Percentiles rank a stretch among this genome's conserved stretches.
phyloP scores from a whole-genome alignment of 2,113 vertebrate genomes.

The Myiopsitta monachus region DNA sequence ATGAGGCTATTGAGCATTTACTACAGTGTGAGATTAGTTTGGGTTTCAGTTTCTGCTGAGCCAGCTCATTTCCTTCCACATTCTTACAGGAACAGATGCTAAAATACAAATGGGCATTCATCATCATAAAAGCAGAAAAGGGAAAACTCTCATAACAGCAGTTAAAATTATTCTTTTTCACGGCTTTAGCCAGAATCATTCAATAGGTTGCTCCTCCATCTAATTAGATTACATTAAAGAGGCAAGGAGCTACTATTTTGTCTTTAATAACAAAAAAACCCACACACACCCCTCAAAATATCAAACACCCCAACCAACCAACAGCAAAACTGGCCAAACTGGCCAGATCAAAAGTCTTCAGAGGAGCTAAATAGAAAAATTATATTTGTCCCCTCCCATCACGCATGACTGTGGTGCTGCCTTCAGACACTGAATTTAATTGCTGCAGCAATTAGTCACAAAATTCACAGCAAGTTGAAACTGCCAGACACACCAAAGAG shows the following conservation, averaged over 20 bases:
- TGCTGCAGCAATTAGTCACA: constrained; percentile 10
- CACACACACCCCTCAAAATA: background rate
- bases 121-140: constrained; percentile 8
- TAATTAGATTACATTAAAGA: background rate
- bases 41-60: constrained; percentile 46
- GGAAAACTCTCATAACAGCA: background rate
- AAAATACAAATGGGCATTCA: background rate
- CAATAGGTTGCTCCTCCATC: background rate
- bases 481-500: background rate
- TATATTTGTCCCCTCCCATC: background rate
- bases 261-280: background rate
- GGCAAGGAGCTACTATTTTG: background rate
- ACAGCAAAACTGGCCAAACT: background rate
- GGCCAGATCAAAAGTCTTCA: background rate
- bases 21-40: constrained; percentile 4
- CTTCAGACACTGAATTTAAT: background rate
- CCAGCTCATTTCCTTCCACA: constrained; percentile 16
- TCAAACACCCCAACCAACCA: background rate
- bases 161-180: background rate
- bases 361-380: background rate
- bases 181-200: background rate
- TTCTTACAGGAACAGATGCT: constrained; percentile 12
- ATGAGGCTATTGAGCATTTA: background rate
- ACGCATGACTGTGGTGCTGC: background rate
- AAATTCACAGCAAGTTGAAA: background rate